A percentile compares a stretch with the other conserved stretches of the same genome.
Evolutionary conservation across 2,888 invertebrate genomes (phyloP).

Genomic region (Encarsia formosa): DNA sequence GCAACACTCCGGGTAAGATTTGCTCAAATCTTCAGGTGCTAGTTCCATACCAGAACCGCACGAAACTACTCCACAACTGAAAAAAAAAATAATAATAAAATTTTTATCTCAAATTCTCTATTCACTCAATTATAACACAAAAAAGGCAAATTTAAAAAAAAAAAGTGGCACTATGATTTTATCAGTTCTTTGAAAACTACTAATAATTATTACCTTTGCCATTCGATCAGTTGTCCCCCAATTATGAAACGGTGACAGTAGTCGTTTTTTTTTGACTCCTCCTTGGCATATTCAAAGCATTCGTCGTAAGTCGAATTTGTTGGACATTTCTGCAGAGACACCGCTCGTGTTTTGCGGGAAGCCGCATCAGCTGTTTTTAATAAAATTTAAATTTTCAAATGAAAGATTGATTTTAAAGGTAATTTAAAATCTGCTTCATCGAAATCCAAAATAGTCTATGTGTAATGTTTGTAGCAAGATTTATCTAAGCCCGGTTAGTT

Average conservation of each 20-base stretch:
- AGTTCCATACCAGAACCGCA: not conserved
- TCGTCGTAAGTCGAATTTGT: not conserved
- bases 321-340: not conserved
- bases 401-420: too few species aligned
- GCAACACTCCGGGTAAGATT: slow-evolving; percentile 13
- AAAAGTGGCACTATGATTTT: too few species aligned
- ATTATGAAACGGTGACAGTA: not conserved
- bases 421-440: too few species aligned
- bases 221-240: not conserved
- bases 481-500: too few species aligned
- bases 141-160: too few species aligned
- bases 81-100: not conserved
- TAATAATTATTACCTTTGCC: too few species aligned
- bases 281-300: not conserved
- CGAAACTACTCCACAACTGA: slow-evolving; percentile 1
- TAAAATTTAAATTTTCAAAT: not conserved
- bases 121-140: too few species aligned
- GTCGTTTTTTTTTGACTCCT: not conserved
- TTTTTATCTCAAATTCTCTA: not conserved
- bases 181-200: too few species aligned
- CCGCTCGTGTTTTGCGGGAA: not conserved
- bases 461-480: too few species aligned
- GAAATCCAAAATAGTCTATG: too few species aligned
- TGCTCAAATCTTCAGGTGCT: slow-evolving; percentile 2
- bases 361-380: not conserved